Percentiles rank a stretch among this genome's conserved stretches.
Conservation (phyloP, 2,797 vertebrate species). For the Miichthys miiuy region DNA sequence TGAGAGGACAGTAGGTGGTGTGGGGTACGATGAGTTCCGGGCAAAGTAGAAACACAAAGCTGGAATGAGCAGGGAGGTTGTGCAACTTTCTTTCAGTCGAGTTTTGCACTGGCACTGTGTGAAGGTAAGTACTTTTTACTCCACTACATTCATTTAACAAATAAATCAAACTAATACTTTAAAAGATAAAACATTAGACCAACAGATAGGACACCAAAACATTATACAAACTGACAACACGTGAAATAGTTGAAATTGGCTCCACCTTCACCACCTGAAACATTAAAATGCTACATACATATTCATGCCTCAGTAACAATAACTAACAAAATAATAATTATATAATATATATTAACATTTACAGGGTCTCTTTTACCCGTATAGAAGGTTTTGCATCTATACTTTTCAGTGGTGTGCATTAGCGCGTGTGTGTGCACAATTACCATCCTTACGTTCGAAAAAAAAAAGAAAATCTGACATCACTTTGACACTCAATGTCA, state of each 20-base stretch:
- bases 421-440: no score
- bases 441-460: no score
- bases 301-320: not conserved
- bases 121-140: constrained; percentile 14
- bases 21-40: constrained; percentile 28
- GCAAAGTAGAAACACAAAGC: constrained; percentile 8
- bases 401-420: not conserved
- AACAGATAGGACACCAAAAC: accelerated
- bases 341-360: not conserved
- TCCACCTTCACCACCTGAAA: not conserved
- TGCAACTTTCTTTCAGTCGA: constrained; percentile 10
- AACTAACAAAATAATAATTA: no score
- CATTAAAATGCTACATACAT: not conserved
- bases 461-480: no score
- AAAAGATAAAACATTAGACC: not conserved
- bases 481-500: no score
- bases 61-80: not conserved
- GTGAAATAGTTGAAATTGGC: not conserved
- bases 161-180: not conserved
- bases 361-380: not conserved
- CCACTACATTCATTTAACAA: not conserved
- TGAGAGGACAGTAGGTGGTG: constrained; percentile 60
- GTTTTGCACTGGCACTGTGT: constrained; percentile 3
- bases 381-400: not conserved
- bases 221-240: not conserved